phyloP scores from a whole-genome alignment of 2,888 invertebrate species.

The Polymixis lichenea region DNA sequence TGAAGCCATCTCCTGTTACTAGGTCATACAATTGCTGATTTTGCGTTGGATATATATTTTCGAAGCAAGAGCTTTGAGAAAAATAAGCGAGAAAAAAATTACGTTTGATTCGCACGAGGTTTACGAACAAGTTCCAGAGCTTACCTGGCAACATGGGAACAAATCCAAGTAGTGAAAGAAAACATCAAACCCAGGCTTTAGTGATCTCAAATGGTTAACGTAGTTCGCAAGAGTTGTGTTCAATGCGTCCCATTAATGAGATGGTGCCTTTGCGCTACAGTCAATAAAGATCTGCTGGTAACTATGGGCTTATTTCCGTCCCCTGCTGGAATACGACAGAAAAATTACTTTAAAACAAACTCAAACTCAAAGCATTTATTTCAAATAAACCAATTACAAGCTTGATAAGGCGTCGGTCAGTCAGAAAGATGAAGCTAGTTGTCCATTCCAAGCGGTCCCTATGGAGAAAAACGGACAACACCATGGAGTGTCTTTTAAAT shows the following conservation, averaged over 20 bases:
- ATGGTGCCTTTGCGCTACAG: background rate
- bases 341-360: background rate
- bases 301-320: background rate
- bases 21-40: background rate
- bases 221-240: background rate
- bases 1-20: background rate
- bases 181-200: background rate
- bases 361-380: no score
- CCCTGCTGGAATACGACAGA: background rate
- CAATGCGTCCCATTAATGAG: background rate
- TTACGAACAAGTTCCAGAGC: background rate
- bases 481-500: no score
- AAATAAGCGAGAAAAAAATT: background rate
- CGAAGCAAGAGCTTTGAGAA: background rate
- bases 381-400: no score
- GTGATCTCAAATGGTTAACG: background rate
- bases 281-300: background rate
- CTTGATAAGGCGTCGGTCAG: no score
- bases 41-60: background rate
- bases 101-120: background rate
- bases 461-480: no score
- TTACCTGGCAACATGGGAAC: background rate
- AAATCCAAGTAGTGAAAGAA: conserved; percentile 2
- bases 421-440: no score
- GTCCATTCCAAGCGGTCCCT: no score